Percentiles rank a stretch among this genome's conserved stretches.
phyloP scores from a whole-genome alignment of 1,140 invertebrate species.

The Cydia splendana region DNA sequence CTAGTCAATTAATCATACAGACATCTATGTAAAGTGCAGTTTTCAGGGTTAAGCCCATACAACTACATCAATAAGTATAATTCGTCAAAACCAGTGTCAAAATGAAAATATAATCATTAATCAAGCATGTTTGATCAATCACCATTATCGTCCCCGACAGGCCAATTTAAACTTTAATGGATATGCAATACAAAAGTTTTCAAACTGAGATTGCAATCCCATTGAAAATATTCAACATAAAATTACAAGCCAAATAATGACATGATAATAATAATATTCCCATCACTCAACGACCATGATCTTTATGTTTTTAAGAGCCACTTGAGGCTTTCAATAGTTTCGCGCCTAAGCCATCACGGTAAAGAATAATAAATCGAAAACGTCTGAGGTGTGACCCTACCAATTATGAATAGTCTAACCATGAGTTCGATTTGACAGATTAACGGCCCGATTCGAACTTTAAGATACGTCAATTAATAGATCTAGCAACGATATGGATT shows the following conservation, averaged over 20 bases:
- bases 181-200: slow-evolving; percentile 1
- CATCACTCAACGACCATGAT: not conserved
- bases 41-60: not conserved
- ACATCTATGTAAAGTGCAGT: not conserved
- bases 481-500: too few species aligned
- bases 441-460: too few species aligned
- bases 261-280: not conserved
- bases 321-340: not conserved
- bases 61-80: not conserved
- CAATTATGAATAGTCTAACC: too few species aligned
- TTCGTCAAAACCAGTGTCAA: not conserved
- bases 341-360: not conserved
- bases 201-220: not conserved
- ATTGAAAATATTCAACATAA: not conserved
- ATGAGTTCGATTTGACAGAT: too few species aligned
- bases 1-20: not conserved
- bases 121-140: not conserved
- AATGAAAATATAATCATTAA: not conserved
- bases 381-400: too few species aligned
- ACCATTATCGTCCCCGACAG: not conserved
- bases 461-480: too few species aligned
- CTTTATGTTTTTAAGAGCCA: not conserved
- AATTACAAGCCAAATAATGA: not conserved
- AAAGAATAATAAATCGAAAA: too few species aligned
- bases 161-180: not conserved